Evolutionary conservation across 2,113 vertebrate genomes (phyloP).

Genomic region (Bettongia penicillata): DNA sequence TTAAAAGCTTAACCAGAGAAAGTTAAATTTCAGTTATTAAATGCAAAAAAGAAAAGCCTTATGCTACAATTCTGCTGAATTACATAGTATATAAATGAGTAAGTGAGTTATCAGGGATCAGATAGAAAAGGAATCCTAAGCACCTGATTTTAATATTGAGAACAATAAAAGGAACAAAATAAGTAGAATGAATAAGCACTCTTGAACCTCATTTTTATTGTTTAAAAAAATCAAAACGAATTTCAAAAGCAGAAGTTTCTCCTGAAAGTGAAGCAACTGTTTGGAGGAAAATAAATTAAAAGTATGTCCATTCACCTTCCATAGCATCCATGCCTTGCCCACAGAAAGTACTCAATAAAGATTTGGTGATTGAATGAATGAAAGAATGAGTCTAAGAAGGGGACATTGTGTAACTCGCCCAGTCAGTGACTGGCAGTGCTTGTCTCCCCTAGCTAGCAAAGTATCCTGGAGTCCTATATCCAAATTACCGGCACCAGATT

Average conservation of each 20-base stretch:
- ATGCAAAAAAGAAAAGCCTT: background rate
- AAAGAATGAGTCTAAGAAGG: background rate
- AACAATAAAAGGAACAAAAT: background rate
- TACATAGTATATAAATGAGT: background rate
- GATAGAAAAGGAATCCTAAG: background rate
- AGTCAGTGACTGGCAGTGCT: background rate
- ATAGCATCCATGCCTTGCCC: background rate
- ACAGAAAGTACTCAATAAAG: background rate
- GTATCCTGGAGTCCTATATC: background rate
- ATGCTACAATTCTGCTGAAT: background rate
- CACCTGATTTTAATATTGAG: background rate
- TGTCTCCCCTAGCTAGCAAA: background rate
- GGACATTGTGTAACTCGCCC: background rate
- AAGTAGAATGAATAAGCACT: background rate
- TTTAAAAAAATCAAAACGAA: background rate
- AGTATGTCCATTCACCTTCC: background rate
- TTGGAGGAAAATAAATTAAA: background rate
- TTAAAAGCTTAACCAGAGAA: background rate
- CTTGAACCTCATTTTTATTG: background rate
- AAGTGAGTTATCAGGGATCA: background rate
- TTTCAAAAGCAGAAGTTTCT: background rate
- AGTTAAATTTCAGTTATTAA: background rate
- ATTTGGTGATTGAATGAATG: background rate
- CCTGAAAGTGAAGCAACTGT: background rate
- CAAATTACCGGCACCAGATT: background rate